Evolutionary conservation across 2,888 invertebrate genomes (phyloP).

Genomic region (Eilema caniola): DNA sequence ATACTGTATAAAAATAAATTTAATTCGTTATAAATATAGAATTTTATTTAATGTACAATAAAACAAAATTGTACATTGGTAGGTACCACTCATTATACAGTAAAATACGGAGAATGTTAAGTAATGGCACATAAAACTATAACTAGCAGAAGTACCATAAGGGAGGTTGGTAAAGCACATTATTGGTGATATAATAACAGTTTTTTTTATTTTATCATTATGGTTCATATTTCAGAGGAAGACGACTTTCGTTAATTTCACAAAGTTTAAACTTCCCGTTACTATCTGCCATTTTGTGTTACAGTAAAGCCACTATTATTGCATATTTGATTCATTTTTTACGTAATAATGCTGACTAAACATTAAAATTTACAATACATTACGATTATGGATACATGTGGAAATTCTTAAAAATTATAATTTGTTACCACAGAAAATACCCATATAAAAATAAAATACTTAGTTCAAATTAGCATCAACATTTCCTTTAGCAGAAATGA

Average conservation of each 20-base stretch:
- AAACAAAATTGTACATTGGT: conserved; percentile 54
- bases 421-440: background rate
- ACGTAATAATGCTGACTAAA: background rate
- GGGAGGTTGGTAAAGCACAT: conserved; percentile 71
- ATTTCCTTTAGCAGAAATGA: conserved; percentile 3
- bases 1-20: conserved; percentile 54
- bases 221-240: conserved; percentile 63
- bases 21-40: conserved; percentile 52
- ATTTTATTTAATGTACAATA: conserved; percentile 22
- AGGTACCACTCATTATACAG: conserved; percentile 23
- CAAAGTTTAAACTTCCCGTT: conserved; percentile 31
- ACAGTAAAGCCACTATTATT: too few relatives aligned
- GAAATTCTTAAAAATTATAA: background rate
- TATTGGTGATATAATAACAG: too few relatives aligned
- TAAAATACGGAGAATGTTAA: conserved; percentile 21
- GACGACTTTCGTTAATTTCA: conserved; percentile 56
- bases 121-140: conserved; percentile 70
- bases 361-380: background rate
- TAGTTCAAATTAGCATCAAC: conserved; percentile 14
- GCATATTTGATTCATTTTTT: background rate
- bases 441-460: conserved; percentile 1
- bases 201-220: too few relatives aligned
- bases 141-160: conserved; percentile 47
- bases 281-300: conserved; percentile 1
- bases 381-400: background rate